These are phyloP conservation scores for Protodeltote pygarga DNA, from an alignment of 2,888 invertebrate species.

Conservation along the genomic window DNA sequence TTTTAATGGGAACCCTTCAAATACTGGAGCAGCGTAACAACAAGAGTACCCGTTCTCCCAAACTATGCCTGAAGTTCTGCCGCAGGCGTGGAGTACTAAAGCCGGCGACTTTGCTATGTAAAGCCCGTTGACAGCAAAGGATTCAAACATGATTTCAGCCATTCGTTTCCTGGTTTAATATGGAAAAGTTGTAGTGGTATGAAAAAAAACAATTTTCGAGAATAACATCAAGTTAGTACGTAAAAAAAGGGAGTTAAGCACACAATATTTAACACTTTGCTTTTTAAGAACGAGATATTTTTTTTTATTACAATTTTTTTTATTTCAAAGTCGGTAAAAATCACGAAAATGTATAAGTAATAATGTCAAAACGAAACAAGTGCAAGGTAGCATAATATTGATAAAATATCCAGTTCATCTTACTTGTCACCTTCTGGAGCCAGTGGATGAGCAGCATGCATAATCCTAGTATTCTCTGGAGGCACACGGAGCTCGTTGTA, in stretches of 20 bases:
- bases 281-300: too few relatives aligned
- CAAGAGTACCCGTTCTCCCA: slow-evolving; percentile 83
- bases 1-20: slow-evolving; percentile 91
- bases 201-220: too few relatives aligned
- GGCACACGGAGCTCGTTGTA: slow-evolving; percentile 93
- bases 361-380: too few relatives aligned
- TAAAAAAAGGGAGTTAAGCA: too few relatives aligned
- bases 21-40: slow-evolving; percentile 82
- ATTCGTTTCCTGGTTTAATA: slow-evolving; percentile 88
- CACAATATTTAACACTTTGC: too few relatives aligned
- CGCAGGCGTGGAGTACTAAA: slow-evolving; percentile 80
- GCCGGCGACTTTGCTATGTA: slow-evolving; percentile 80
- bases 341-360: too few relatives aligned
- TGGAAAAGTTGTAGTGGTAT: neutral
- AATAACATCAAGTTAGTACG: too few relatives aligned
- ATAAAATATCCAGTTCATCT: neutral
- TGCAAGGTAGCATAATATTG: neutral
- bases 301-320: too few relatives aligned
- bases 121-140: slow-evolving; percentile 84
- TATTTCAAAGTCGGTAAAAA: too few relatives aligned
- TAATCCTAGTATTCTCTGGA: slow-evolving; percentile 93
- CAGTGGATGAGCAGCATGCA: slow-evolving; percentile 93
- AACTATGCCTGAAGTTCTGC: slow-evolving; percentile 83
- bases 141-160: slow-evolving; percentile 83
- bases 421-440: slow-evolving; percentile 91